Evolutionary conservation across 2,113 vertebrate species (phyloP).

Genomic region (Mesocricetus auratus): DNA sequence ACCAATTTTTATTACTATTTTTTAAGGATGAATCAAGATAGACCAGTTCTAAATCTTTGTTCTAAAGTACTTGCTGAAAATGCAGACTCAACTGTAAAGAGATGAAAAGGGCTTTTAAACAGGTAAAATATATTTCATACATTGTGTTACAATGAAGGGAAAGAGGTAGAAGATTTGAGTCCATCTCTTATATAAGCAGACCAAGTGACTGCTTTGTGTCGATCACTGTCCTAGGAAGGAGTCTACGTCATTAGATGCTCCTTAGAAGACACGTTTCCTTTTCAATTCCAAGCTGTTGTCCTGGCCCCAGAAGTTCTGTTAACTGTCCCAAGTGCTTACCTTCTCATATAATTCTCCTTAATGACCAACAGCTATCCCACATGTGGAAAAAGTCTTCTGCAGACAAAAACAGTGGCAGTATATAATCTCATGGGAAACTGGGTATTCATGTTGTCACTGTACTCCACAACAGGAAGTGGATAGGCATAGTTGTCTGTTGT

Average conservation of each 20-base stretch:
- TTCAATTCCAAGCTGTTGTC: not conserved
- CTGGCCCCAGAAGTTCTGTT: not conserved
- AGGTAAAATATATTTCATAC: not conserved
- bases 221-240: not conserved
- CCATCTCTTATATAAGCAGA: not conserved
- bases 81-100: not conserved
- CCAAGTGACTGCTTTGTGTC: not conserved
- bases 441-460: not conserved
- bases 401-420: not conserved
- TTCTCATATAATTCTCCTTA: constrained; percentile 20
- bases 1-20: constrained; percentile 16
- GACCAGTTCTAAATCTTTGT: not conserved
- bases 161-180: not conserved
- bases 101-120: not conserved
- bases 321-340: not conserved
- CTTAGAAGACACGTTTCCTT: not conserved
- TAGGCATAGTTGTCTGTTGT: not conserved
- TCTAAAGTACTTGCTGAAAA: constrained; percentile 50
- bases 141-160: not conserved
- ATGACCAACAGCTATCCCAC: not conserved
- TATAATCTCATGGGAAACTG: constrained; percentile 1
- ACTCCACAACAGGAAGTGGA: not conserved
- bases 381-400: not conserved
- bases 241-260: not conserved
- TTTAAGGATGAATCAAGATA: constrained; percentile 41